Evolutionary conservation across 2,888 invertebrate genomes (phyloP), one percentile per base, ranked within the genome.

Genomic region (Harmothoe impar): DNA sequence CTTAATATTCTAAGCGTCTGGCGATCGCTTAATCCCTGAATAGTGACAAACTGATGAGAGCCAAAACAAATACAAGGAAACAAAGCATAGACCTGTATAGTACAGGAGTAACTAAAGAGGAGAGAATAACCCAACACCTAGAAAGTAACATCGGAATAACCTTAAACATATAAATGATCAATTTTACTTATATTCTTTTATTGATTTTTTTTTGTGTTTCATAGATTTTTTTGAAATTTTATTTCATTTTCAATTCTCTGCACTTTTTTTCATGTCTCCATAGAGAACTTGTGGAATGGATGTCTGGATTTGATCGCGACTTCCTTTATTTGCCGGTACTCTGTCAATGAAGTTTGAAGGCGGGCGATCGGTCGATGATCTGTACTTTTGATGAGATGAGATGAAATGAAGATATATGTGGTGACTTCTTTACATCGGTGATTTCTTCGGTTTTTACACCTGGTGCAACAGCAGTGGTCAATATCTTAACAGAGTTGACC

Each of bases 111-210:
- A 43, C 10, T 10, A n/a, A 62, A 20, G 15, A n/a, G 12, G 15
- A 62, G 20, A 62, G 62, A 81, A 23, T 0, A 81, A 35, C 15
- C 81, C 81, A 81, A 81, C 81, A 81, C 81, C 81, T 10, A 35
- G 15, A 23, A 81, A 81, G 43, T 35, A 81, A 81, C 33, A 23
- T 81, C 43, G 7, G n/a, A 23, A 81, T 81, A 33, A 35, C 23
- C 81, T 81, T 81, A 33, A 81, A 81, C 77, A 77, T 77, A 77
- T 77, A 17, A 62, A n/a, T 62, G 23, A 62, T 17, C 43, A 43
- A 43, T 43, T 43, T 43, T 43, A 43, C 43, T n/a, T 20, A 62
- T n/a, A 3, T 62, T 62, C 15, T 20, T 62, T 62, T 62, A 12
- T 3, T 62, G 1, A 3, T 7, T n/a, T 62, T 62, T 62, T 62